Conservation (phyloP, 2,797 vertebrate genomes). For the Urophycis tenuis region DNA sequence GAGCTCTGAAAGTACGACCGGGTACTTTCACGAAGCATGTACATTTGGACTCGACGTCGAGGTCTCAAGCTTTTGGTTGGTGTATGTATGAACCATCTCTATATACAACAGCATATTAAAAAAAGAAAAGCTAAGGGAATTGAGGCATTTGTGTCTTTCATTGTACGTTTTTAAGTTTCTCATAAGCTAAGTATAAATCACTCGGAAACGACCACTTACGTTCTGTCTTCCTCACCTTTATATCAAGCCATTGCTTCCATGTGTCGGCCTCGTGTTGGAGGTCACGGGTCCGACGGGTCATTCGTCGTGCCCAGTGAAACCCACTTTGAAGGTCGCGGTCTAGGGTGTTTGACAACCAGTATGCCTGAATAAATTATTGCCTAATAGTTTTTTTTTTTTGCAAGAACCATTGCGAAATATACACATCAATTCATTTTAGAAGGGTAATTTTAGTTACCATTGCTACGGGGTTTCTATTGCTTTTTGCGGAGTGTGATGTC, state of each 20-base stretch:
- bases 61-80: conserved; percentile 86
- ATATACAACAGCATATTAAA: conserved; percentile 89
- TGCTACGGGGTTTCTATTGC: background rate
- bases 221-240: background rate
- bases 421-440: background rate
- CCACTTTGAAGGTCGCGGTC: background rate
- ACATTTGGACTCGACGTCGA: conserved; percentile 80
- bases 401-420: background rate
- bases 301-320: background rate
- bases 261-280: background rate
- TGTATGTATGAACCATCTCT: conserved; percentile 89
- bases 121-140: conserved; percentile 76
- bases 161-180: conserved; percentile 22
- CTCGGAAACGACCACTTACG: background rate
- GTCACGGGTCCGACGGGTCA: too few species aligned
- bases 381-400: background rate
- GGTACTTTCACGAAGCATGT: conserved; percentile 82
- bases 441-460: background rate
- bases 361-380: background rate
- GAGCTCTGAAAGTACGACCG: conserved; percentile 77
- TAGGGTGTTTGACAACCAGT: background rate
- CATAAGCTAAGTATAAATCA: background rate
- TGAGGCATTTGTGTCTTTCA: conserved; percentile 50
- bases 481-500: background rate
- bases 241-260: background rate